These are phyloP conservation scores for Gonioctena quinquepunctata DNA, from an alignment of 1,140 invertebrate genomes.

Conservation along the genomic window DNA sequence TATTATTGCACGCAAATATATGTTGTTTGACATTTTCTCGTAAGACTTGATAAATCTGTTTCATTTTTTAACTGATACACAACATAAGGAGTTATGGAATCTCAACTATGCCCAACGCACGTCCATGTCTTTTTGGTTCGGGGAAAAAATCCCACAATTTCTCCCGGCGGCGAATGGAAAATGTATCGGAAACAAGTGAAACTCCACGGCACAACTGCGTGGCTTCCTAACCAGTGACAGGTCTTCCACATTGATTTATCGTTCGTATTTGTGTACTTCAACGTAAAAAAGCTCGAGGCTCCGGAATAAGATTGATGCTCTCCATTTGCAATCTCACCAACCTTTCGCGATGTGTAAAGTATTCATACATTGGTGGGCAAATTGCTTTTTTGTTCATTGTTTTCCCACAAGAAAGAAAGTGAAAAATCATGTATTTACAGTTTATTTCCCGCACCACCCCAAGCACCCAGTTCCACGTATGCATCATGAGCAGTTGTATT, in stretches of 20 bases:
- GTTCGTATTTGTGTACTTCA: conserved; percentile 50
- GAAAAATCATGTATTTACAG: too few relatives aligned
- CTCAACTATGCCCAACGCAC: too few relatives aligned
- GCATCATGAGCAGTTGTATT: too few relatives aligned
- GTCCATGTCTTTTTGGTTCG: background rate
- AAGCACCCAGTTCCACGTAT: too few relatives aligned
- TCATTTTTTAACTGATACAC: too few relatives aligned
- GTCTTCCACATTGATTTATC: conserved; percentile 52
- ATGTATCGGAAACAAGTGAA: conserved; percentile 21
- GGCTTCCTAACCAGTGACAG: conserved; percentile 47
- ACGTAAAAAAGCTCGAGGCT: conserved; percentile 44
- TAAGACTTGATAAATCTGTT: too few relatives aligned
- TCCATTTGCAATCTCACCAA: conserved; percentile 40
- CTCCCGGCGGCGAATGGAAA: conserved; percentile 8
- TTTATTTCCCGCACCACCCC: too few relatives aligned
- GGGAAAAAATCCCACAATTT: background rate
- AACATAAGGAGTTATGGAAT: too few relatives aligned
- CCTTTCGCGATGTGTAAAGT: background rate
- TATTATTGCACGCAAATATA: too few relatives aligned
- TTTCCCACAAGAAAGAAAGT: too few relatives aligned
- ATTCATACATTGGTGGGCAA: background rate
- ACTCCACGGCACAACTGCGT: conserved; percentile 16
- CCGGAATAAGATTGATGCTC: conserved; percentile 51
- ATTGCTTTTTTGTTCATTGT: background rate
- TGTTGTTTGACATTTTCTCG: too few relatives aligned